These are phyloP conservation scores for Eriosoma lanigerum DNA, from an alignment of 1,140 invertebrate genomes.

Conservation along the genomic window DNA sequence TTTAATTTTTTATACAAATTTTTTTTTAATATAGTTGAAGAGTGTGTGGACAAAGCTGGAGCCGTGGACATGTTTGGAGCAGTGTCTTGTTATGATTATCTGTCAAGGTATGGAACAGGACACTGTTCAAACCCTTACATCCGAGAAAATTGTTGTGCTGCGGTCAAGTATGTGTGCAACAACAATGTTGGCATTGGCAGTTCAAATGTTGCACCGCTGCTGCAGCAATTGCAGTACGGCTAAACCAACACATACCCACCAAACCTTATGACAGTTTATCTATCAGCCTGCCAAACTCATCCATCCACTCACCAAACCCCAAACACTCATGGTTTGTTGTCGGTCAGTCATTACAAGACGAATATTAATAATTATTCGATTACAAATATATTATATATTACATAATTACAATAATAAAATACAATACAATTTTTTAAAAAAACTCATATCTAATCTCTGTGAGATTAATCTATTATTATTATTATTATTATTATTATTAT, in stretches of 20 bases:
- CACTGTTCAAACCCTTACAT: conserved; percentile 55
- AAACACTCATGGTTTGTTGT: background rate
- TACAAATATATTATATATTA: background rate
- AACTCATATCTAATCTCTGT: conserved; percentile 31
- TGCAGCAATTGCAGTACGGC: conserved; percentile 9
- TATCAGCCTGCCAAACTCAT: background rate
- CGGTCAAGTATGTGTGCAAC: conserved; percentile 54
- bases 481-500: conserved; percentile 46
- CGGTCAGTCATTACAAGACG: background rate
- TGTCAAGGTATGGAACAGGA: conserved; percentile 52
- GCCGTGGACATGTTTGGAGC: conserved; percentile 53
- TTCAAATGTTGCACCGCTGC: background rate
- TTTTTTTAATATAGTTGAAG: conserved; percentile 48
- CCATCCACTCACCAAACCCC: background rate
- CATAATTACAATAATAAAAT: background rate
- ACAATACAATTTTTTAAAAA: background rate
- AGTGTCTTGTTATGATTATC: conserved; percentile 54
- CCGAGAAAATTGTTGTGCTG: conserved; percentile 54
- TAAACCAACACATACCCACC: background rate
- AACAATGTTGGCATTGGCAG: background rate
- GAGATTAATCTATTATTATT: conserved; percentile 46
- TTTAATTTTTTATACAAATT: no score
- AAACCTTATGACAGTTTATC: background rate
- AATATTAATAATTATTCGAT: background rate
- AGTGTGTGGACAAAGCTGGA: conserved; percentile 54